Conservation (phyloP, 2,113 vertebrate genomes). For the Numenius arquata region DNA sequence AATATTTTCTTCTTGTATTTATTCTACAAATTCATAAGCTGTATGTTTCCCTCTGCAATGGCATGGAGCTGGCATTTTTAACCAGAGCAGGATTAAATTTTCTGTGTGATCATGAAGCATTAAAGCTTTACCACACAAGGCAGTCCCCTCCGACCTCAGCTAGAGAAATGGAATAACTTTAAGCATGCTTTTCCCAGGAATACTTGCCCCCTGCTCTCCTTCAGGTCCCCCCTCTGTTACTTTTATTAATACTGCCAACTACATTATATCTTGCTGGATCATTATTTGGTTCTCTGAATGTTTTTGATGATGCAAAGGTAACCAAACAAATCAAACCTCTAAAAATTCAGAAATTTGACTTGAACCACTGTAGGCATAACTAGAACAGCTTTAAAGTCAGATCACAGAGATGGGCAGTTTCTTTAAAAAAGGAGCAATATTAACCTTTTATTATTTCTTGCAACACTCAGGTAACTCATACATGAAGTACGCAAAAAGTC, state of each 20-base stretch:
- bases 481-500: not conserved
- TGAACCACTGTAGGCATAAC: not conserved
- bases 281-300: not conserved
- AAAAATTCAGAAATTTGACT: not conserved
- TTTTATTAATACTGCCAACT: slow-evolving; percentile 2
- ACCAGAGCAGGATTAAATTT: slow-evolving; percentile 71
- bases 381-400: not conserved
- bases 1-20: slow-evolving; percentile 43
- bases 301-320: not conserved
- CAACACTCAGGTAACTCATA: not conserved
- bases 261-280: not conserved
- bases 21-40: slow-evolving; percentile 32
- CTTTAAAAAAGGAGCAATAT: not conserved
- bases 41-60: slow-evolving; percentile 39
- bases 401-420: not conserved
- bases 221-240: not conserved
- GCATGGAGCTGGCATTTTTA: slow-evolving; percentile 67
- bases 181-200: slow-evolving; percentile 47
- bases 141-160: slow-evolving; percentile 54
- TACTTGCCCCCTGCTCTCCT: not conserved
- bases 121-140: slow-evolving; percentile 67
- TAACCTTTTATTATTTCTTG: not conserved
- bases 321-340: not conserved
- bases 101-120: slow-evolving; percentile 66
- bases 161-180: slow-evolving; percentile 54